Evolutionary conservation across 2,888 invertebrate species (phyloP).

Genomic region (Galerucella calmariensis): DNA sequence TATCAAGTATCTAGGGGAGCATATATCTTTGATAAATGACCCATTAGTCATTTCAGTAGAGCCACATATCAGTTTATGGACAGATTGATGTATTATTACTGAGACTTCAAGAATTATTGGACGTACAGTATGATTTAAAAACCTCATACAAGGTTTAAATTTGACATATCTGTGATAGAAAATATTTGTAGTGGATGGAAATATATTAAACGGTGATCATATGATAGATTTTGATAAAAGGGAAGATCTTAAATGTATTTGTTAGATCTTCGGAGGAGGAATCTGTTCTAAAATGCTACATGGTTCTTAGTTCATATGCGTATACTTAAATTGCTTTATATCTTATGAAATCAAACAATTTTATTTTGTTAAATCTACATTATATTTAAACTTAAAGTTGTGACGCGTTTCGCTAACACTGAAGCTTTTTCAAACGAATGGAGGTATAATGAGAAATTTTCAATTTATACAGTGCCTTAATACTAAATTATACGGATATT

Average conservation of each 20-base stretch:
- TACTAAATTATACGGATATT: too few relatives aligned
- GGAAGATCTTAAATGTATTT: background rate
- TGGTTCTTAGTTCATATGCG: too few relatives aligned
- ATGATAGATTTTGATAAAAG: background rate
- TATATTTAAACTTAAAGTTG: too few relatives aligned
- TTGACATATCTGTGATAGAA: constrained; percentile 12
- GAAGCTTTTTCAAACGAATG: too few relatives aligned
- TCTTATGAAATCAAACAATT: too few relatives aligned
- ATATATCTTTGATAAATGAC: constrained; percentile 40
- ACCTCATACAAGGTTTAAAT: constrained; percentile 12
- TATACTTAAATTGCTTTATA: too few relatives aligned
- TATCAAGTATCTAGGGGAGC: constrained; percentile 41
- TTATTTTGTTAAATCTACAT: too few relatives aligned
- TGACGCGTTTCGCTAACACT: too few relatives aligned
- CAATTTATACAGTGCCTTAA: too few relatives aligned
- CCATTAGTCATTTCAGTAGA: constrained; percentile 35
- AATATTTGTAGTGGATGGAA: background rate
- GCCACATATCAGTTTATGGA: constrained; percentile 45
- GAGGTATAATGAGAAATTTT: too few relatives aligned
- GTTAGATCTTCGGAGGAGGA: too few relatives aligned
- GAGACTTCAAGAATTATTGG: constrained; percentile 38
- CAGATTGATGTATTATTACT: constrained; percentile 42
- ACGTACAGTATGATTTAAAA: constrained; percentile 33
- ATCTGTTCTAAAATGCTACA: too few relatives aligned
- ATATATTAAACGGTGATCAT: background rate